Evolutionary conservation across 2,888 invertebrate genomes (phyloP).

Genomic region (Cosmorhoe ocellata): DNA sequence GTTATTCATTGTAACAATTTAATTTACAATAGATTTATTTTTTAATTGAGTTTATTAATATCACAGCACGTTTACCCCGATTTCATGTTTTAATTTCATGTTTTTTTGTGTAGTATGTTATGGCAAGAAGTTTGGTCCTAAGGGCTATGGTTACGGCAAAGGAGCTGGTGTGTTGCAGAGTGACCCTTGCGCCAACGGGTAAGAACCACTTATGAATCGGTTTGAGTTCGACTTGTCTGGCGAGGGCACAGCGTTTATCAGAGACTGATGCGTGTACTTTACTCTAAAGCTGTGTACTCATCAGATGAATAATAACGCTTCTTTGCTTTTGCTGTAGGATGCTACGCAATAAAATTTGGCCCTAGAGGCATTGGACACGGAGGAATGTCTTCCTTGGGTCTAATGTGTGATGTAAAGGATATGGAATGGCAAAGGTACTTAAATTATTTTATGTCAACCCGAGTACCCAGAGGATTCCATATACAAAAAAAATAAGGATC

Average conservation of each 20-base stretch:
- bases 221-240: constrained; percentile 61
- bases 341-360: constrained; percentile 97
- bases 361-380: constrained; percentile 97
- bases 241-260: constrained; percentile 64
- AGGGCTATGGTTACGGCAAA: constrained; percentile 98
- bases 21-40: constrained; percentile 19
- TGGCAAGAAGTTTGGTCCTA: constrained; percentile 98
- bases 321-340: constrained; percentile 86
- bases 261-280: constrained; percentile 29
- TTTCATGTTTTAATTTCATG: constrained; percentile 49
- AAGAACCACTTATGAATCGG: constrained; percentile 72
- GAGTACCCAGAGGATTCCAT: constrained; percentile 38
- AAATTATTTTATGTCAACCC: constrained; percentile 25
- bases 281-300: constrained; percentile 58
- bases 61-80: constrained; percentile 35
- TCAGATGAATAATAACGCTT: constrained; percentile 61
- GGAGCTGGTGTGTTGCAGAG: constrained; percentile 97
- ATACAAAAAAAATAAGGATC: constrained; percentile 44
- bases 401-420: constrained; percentile 93
- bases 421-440: constrained; percentile 87
- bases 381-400: constrained; percentile 91
- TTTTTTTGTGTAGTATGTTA: constrained; percentile 91
- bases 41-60: constrained; percentile 35
- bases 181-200: constrained; percentile 93
- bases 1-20: constrained; percentile 23